Evolutionary conservation across 2,113 vertebrate genomes (phyloP).

Genomic region (Corynorhinus townsendii): DNA sequence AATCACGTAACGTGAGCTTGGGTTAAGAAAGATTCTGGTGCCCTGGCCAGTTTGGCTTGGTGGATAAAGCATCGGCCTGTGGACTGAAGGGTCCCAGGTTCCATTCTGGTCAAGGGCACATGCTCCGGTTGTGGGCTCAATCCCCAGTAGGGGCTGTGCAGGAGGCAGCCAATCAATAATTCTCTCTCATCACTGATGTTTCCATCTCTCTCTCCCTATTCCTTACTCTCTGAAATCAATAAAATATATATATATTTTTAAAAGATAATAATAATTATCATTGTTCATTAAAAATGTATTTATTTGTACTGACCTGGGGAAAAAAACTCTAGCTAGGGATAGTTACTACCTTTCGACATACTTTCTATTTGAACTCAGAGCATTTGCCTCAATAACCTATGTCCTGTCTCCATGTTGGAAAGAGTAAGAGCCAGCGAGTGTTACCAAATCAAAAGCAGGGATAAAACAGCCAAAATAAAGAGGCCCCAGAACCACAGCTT

Average conservation of each 20-base stretch:
- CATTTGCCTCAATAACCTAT: slow-evolving; percentile 6
- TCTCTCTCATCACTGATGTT: too few species aligned
- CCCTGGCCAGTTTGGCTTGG: too few species aligned
- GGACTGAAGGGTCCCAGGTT: too few species aligned
- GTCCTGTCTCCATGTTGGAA: not conserved
- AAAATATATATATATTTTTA: too few species aligned
- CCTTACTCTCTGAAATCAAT: too few species aligned
- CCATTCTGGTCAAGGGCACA: too few species aligned
- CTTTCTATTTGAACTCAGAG: not conserved
- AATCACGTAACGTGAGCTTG: not conserved
- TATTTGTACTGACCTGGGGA: not conserved
- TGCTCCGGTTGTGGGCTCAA: too few species aligned
- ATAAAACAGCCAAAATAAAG: slow-evolving; percentile 50
- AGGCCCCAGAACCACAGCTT: not conserved
- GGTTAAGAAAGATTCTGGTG: not conserved
- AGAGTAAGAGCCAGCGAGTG: not conserved
- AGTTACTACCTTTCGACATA: not conserved
- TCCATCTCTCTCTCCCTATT: too few species aligned
- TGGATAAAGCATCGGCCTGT: too few species aligned
- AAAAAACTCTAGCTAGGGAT: not conserved
- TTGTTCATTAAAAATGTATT: not conserved
- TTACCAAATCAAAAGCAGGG: slow-evolving; percentile 29
- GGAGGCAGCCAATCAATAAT: too few species aligned
- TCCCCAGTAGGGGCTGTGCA: too few species aligned
- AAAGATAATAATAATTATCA: too few species aligned